Conservation (phyloP, 1,140 invertebrate species). For the Scaptomyza pallida region DNA sequence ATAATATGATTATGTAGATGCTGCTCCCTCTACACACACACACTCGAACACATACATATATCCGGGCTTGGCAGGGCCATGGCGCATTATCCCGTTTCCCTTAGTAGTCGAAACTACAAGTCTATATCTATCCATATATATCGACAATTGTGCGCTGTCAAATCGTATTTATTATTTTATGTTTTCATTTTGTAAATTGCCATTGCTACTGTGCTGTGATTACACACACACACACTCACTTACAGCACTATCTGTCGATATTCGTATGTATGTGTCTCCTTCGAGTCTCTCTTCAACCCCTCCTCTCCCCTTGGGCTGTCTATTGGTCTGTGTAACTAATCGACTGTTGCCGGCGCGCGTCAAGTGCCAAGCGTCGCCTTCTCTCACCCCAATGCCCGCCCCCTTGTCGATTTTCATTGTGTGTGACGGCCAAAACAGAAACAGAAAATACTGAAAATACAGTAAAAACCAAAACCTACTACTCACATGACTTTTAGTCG, state of each 20-base stretch:
- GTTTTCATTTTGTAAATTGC: conserved; percentile 82
- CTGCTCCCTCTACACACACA: conserved; percentile 27
- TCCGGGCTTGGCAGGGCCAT: conserved; percentile 1
- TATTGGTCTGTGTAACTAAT: conserved; percentile 64
- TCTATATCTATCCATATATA: conserved; percentile 26
- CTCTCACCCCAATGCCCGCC: conserved; percentile 14
- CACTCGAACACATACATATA: conserved; percentile 9
- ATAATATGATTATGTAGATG: conserved; percentile 82
- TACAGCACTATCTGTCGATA: conserved; percentile 77
- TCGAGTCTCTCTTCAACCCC: not conserved
- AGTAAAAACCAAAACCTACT: no score
- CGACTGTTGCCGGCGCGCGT: conserved; percentile 77
- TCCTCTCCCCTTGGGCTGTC: not conserved
- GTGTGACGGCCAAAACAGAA: conserved; percentile 37
- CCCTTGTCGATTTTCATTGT: conserved; percentile 41
- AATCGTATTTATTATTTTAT: conserved; percentile 82
- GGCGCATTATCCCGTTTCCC: conserved; percentile 20
- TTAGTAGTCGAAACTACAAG: conserved; percentile 4
- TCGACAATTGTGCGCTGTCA: conserved; percentile 59
- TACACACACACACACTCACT: conserved; percentile 44
- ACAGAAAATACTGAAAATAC: conserved; percentile 22
- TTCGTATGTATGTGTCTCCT: conserved; percentile 53
- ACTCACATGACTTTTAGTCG: conserved; percentile 23
- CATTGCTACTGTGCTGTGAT: conserved; percentile 64
- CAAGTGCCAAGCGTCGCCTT: conserved; percentile 60